Evolutionary conservation across 2,113 vertebrate genomes (phyloP), one percentile per base, ranked within the genome.

Genomic region (Phyllostomus discolor): DNA sequence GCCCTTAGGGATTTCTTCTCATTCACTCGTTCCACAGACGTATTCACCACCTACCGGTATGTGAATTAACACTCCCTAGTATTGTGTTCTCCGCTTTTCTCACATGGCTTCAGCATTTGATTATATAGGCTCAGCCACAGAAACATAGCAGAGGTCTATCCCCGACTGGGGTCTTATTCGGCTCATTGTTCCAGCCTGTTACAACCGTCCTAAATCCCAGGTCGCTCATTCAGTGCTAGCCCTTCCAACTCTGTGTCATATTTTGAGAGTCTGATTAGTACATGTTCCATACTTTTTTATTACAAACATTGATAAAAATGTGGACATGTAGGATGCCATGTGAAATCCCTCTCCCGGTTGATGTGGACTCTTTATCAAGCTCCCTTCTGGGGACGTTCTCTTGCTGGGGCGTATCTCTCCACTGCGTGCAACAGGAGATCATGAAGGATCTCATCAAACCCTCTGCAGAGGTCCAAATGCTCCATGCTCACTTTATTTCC

Each of bases 371-470:
- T 78, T 76, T 38, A 88, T 95, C 35, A 88, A 92, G 35, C 62
- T 90, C 57, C 76, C 66, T 90, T 72, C 76, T 1, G 31, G 66
- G 62, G 41, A 28, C 24, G 24, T 73, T 78, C 48, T 85, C n/a
- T 93, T 57, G 66, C 76, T 35, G 66, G 46, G 46, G 35, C 50
- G 7, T 46, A 9, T 64, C n/a, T 80, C 76, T 81, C 50, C 28
- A 82, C 72, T 41, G 82, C 41, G 87, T 76, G 41, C 66, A 91
- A 88, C 3, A 83, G 50, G 19, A 93, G 85, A 69, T 86, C 85
- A 48, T 73, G 90, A 88, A 91, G 82, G 72, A 95, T 48, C 81
- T 95, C 82, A 85, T 94, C 81, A 96, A 78, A 69, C 17, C 43
- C 5, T 59, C 94, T 17, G 7, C 85, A 64, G 10, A 95, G 57